Evolutionary conservation across 2,113 vertebrate species (phyloP), one percentile per base, ranked within the genome.

Genomic region (Lophura nycthemera): DNA sequence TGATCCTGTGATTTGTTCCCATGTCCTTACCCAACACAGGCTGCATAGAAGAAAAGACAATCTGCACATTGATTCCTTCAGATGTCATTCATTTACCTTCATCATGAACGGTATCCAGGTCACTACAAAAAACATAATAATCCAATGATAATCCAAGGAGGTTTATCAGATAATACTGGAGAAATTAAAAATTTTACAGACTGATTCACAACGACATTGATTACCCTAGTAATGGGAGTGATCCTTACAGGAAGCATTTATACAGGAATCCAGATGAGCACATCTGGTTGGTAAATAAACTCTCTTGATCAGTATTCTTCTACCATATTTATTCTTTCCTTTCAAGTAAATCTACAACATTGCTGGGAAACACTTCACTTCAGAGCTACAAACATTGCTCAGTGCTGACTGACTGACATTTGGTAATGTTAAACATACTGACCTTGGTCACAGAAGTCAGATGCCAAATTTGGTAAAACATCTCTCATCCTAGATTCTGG

Each of bases 401-500:
- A 65, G 21, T 47, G 20, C 5, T 72, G 43, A 61, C 18, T 56
- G 29, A 64, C 25, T 38, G 50, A 50, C 10, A 36, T 88, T 89
- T 70, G 65, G 57, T 10, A 43, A 48, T 13, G 36, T 90, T 45
- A 84, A 93, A 84, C 8, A n/a, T 34, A 61, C 81, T 36, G 47
- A 30, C 57, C 78, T 6, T 36, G 61, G 86, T 69, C 52, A n/a
- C 34, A 81, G 29, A 84, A 64, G 77, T 93, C 90, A 91, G 48
- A 60, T 15, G 69, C 6, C 17, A 93, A 59, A 29, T 86, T 79
- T 86, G 47, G 64, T 65, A 78, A 89, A 93, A 34, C 0, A 0
- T 12, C 27, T 89, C 59, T 59, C 18, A 52, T 27, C 2, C 38
- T 22, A 64, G 73, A 43, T 47, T 34, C 24, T 73, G 86, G n/a